A percentile compares a stretch with the other conserved stretches of the same genome.
Conservation (phyloP, 2,888 invertebrate genomes). For the Exephanes ischioxanthus region DNA sequence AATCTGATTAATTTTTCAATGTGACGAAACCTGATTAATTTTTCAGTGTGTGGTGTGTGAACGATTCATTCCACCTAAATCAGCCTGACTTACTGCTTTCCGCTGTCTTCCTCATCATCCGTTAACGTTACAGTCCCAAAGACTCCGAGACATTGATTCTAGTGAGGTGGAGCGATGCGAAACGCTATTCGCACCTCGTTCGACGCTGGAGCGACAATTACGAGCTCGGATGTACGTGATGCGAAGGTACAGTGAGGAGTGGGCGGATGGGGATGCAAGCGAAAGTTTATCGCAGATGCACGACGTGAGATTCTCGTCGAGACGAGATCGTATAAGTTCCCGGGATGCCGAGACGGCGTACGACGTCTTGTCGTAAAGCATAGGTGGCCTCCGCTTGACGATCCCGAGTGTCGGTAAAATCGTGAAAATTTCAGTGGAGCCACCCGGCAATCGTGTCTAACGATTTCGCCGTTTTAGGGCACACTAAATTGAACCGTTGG, state of each 20-base stretch:
- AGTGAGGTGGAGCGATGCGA: background rate
- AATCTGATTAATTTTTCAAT: background rate
- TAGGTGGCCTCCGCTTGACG: slow-evolving; percentile 21
- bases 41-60: background rate
- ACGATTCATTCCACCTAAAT: background rate
- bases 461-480: slow-evolving; percentile 65
- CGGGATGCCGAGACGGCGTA: slow-evolving; percentile 25
- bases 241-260: slow-evolving; percentile 6
- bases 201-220: slow-evolving; percentile 50
- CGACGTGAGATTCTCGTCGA: slow-evolving; percentile 42
- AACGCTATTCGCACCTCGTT: slow-evolving; percentile 50
- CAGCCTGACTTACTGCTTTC: background rate
- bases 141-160: slow-evolving; percentile 26
- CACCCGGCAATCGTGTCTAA: slow-evolving; percentile 56
- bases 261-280: slow-evolving; percentile 9
- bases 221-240: slow-evolving; percentile 63
- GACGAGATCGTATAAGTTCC: slow-evolving; percentile 48
- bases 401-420: slow-evolving; percentile 33
- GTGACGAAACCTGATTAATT: no score
- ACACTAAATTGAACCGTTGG: slow-evolving; percentile 58
- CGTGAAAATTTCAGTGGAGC: slow-evolving; percentile 51
- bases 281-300: slow-evolving; percentile 53
- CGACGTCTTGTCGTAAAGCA: slow-evolving; percentile 49
- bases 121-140: background rate
- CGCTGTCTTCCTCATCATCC: background rate